Percentiles rank a stretch among this genome's conserved stretches.
Conservation (phyloP, 2,888 invertebrate species). For the Synanthedon andrenaeformis region DNA sequence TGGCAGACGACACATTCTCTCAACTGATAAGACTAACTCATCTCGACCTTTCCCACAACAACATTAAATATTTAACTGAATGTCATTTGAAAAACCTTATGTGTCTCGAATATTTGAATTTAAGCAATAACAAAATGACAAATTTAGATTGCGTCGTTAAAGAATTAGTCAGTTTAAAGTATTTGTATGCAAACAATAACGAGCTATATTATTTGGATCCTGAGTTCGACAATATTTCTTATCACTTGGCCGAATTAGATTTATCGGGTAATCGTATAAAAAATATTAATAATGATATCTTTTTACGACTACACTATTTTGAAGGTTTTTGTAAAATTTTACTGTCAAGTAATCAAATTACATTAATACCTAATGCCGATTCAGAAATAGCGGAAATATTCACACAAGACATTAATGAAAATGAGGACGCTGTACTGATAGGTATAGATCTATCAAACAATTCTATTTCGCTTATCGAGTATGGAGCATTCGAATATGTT, state of each 20-base stretch:
- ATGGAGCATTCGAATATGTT: slow-evolving; percentile 43
- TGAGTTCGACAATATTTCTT: slow-evolving; percentile 39
- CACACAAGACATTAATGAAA: slow-evolving; percentile 16
- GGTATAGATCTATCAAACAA: slow-evolving; percentile 52
- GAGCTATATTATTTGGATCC: slow-evolving; percentile 37
- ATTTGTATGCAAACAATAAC: slow-evolving; percentile 43
- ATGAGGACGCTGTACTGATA: slow-evolving; percentile 26
- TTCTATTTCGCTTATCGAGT: slow-evolving; percentile 35
- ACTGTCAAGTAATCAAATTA: slow-evolving; percentile 41
- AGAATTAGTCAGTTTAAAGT: slow-evolving; percentile 35
- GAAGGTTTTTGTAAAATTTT: slow-evolving; percentile 39
- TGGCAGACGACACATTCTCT: slow-evolving; percentile 31
- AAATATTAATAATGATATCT: slow-evolving; percentile 30
- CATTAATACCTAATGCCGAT: slow-evolving; percentile 35
- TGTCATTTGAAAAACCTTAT: slow-evolving; percentile 33
- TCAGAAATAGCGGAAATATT: slow-evolving; percentile 22
- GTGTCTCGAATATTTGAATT: slow-evolving; percentile 19
- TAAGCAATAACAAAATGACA: slow-evolving; percentile 34
- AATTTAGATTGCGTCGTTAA: slow-evolving; percentile 48
- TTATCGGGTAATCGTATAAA: slow-evolving; percentile 43
- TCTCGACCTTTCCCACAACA: slow-evolving; percentile 33
- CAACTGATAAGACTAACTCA: slow-evolving; percentile 24
- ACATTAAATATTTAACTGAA: slow-evolving; percentile 27
- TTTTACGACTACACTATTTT: slow-evolving; percentile 44
- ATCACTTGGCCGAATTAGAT: slow-evolving; percentile 52